Percentiles rank a stretch among this genome's conserved stretches.
Conservation (phyloP, 2,113 vertebrate species). For the Sebastes fasciatus region DNA sequence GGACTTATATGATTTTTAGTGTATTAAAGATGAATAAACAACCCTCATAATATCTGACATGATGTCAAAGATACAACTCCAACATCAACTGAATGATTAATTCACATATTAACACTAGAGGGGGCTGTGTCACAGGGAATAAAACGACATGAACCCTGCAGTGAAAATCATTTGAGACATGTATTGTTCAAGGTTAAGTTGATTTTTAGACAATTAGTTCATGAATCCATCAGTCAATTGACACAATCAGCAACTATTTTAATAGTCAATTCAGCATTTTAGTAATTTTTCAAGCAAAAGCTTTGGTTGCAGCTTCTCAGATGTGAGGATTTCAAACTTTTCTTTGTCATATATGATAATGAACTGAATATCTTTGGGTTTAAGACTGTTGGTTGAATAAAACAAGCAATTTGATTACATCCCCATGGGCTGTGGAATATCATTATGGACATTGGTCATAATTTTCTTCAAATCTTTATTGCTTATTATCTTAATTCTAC, state of each 20-base stretch:
- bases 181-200: background rate
- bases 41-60: background rate
- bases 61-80: background rate
- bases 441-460: background rate
- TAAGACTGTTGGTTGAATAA: background rate
- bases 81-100: background rate
- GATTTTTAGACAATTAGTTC: background rate
- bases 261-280: background rate
- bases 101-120: constrained; percentile 41
- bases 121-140: constrained; percentile 40
- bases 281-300: too few relatives aligned
- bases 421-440: background rate
- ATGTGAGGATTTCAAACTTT: background rate
- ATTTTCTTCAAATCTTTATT: background rate
- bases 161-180: background rate
- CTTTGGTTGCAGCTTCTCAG: background rate
- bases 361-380: background rate
- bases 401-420: too few relatives aligned
- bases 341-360: background rate
- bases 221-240: too few relatives aligned
- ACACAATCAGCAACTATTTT: background rate
- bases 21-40: background rate
- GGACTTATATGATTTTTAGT: background rate
- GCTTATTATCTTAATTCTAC: background rate
- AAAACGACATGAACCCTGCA: background rate